Evolutionary conservation across 1,140 invertebrate genomes (phyloP).

Genomic region (Cardiocondyla obscurior): DNA sequence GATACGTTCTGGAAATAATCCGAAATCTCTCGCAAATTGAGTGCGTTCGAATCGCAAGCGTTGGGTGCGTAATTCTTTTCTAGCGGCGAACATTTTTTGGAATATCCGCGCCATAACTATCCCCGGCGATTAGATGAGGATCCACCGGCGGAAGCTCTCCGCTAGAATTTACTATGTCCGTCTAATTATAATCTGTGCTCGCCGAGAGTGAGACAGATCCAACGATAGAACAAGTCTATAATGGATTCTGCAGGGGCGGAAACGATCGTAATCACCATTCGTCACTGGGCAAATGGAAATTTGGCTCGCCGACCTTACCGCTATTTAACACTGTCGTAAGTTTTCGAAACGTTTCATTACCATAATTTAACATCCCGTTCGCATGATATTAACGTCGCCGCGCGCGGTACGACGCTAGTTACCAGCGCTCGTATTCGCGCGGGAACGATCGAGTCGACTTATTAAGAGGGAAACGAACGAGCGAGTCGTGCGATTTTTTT

Average conservation of each 20-base stretch:
- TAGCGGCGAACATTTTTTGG: constrained; percentile 33
- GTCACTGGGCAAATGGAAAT: constrained; percentile 68
- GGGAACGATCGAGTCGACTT: constrained; percentile 62
- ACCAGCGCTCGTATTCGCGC: constrained; percentile 23
- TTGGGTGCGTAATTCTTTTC: constrained; percentile 14
- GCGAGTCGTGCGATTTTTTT: constrained; percentile 28
- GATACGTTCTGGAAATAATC: not conserved
- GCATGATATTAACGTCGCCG: constrained; percentile 60
- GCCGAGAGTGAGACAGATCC: constrained; percentile 40
- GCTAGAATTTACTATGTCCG: constrained; percentile 49
- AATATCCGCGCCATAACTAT: constrained; percentile 38
- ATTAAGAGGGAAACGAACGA: constrained; percentile 58
- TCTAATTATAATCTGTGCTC: constrained; percentile 61
- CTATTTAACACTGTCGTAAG: constrained; percentile 69
- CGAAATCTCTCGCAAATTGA: constrained; percentile 6
- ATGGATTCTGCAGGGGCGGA: constrained; percentile 60
- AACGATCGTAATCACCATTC: constrained; percentile 71
- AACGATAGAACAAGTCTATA: constrained; percentile 58
- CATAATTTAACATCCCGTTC: constrained; percentile 75
- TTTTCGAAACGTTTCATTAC: constrained; percentile 71
- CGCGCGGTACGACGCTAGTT: constrained; percentile 56
- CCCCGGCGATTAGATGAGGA: constrained; percentile 41
- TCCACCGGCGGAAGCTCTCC: constrained; percentile 42
- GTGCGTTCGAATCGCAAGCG: not conserved
- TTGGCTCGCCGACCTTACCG: constrained; percentile 64